These are phyloP conservation scores for Xestia c-nigrum DNA, from an alignment of 2,888 invertebrate species.

Conservation along the genomic window DNA sequence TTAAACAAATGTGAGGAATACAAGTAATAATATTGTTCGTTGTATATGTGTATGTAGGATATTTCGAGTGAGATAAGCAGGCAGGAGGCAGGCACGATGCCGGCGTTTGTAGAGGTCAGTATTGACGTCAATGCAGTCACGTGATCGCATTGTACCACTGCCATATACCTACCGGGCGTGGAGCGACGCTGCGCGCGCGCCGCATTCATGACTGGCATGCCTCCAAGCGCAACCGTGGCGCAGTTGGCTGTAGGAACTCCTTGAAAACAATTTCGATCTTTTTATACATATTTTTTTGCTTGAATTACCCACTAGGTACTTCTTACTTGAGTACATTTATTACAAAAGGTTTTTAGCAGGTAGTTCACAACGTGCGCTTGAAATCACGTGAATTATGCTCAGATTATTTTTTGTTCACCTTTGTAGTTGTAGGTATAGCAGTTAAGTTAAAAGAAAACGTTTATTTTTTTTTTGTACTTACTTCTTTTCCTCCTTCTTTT, in stretches of 20 bases:
- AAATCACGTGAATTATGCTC: background rate
- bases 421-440: background rate
- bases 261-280: background rate
- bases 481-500: background rate
- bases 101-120: constrained; percentile 91
- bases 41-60: constrained; percentile 76
- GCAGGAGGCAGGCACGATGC: constrained; percentile 85
- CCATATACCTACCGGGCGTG: constrained; percentile 72
- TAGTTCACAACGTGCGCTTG: background rate
- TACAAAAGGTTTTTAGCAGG: too few relatives aligned
- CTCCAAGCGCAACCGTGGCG: constrained; percentile 36
- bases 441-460: background rate
- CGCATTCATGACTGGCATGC: constrained; percentile 50
- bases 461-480: background rate
- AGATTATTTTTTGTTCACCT: background rate
- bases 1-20: constrained; percentile 42
- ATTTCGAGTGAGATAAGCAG: constrained; percentile 86
- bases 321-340: background rate
- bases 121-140: constrained; percentile 93
- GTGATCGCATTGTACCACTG: constrained; percentile 85
- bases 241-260: constrained; percentile 1
- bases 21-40: constrained; percentile 47
- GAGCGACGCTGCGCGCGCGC: constrained; percentile 64
- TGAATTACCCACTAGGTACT: background rate
- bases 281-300: background rate